A percentile compares a stretch with the other conserved stretches of the same genome.
These are phyloP conservation scores for Steinernema hermaphroditum DNA, from an alignment of 2,888 invertebrate species.

Conservation along the genomic window DNA sequence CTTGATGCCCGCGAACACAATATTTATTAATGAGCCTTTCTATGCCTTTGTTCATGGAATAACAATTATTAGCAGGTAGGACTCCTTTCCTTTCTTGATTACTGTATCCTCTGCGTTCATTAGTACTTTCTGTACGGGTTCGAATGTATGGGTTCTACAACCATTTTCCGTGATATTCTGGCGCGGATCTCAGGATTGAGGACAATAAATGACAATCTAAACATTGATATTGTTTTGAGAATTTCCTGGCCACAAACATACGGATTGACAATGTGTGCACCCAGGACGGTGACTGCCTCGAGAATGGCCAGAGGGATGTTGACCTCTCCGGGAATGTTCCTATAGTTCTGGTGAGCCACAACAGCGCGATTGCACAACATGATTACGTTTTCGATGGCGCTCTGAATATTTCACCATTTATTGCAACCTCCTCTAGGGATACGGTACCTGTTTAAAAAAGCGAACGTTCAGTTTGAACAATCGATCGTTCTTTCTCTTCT, in stretches of 20 bases:
- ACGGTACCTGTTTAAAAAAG: not conserved
- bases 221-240: not conserved
- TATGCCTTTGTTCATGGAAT: no score
- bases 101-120: no score
- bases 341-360: not conserved
- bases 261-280: not conserved
- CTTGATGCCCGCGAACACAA: no score
- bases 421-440: not conserved
- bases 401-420: not conserved
- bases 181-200: slow-evolving; percentile 12
- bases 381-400: not conserved
- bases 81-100: no score
- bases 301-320: not conserved
- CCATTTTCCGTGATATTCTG: no score
- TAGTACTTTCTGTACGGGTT: no score
- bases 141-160: no score
- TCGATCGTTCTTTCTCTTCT: not conserved
- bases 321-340: not conserved
- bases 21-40: no score
- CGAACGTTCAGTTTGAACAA: not conserved
- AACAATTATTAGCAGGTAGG: no score
- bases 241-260: no score
- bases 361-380: no score
- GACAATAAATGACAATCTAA: not conserved
- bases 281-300: not conserved